A percentile compares a stretch with the other conserved stretches of the same genome.
phyloP scores from a whole-genome alignment of 2,888 invertebrate species.

The Lucinisca nassula region DNA sequence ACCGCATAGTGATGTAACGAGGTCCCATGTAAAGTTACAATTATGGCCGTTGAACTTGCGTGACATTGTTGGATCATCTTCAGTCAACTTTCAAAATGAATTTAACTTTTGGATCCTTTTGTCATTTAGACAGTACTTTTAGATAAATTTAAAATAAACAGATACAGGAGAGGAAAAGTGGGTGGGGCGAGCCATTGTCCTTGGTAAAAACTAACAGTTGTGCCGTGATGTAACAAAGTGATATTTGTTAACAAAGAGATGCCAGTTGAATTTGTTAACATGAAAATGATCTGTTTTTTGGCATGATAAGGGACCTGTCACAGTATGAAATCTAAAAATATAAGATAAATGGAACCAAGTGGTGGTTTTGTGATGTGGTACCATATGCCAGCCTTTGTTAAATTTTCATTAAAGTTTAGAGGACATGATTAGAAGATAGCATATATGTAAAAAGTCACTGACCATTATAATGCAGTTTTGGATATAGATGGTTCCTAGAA shows the following conservation, averaged over 20 bases:
- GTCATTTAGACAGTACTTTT: slow-evolving; percentile 7
- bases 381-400: background rate
- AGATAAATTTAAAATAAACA: slow-evolving; percentile 14
- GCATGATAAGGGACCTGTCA: slow-evolving; percentile 4
- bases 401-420: too few relatives aligned
- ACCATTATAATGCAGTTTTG: too few relatives aligned
- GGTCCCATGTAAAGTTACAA: background rate
- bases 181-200: background rate
- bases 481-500: too few relatives aligned
- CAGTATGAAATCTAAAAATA: background rate
- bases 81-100: background rate
- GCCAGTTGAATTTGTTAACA: background rate
- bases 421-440: too few relatives aligned
- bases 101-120: background rate
- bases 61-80: background rate
- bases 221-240: slow-evolving; percentile 2
- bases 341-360: background rate
- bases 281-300: background rate
- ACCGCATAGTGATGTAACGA: slow-evolving; percentile 42
- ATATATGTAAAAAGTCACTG: too few relatives aligned
- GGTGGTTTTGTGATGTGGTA: background rate
- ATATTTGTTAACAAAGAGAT: background rate
- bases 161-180: slow-evolving; percentile 1
- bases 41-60: background rate
- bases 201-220: background rate